Base-by-base conservation (phyloP, 2,797 vertebrate species). In the Sebastiscus tertius region DNA sequence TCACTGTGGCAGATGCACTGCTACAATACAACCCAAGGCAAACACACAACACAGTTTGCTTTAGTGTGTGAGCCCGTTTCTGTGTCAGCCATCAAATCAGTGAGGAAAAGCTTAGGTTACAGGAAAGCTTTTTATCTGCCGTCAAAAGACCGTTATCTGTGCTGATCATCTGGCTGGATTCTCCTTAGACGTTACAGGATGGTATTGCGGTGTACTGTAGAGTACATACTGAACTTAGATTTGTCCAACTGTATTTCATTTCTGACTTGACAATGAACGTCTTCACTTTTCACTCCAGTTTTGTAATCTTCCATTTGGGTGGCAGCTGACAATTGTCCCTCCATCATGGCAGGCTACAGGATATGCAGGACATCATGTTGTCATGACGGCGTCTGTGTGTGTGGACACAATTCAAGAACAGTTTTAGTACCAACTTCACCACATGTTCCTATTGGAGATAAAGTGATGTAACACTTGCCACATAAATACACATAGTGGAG, bases 291-390 rank as follows among this genome's bases (percentile, higher is more conserved):
- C 62, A 58, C 29, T 86, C 29, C 26, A 14, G 29, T 55, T 84
- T 75, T 79, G 10, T 79, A 54, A 73, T 83, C 33, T 65, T 24
- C 65, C 67, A 80, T 86, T 83, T 87, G 77, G 81, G 65, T 52
- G 58, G 66, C 89, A 92, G 92, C 90, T 90, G 88, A 88, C 82
- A 86, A 86, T 84, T 88, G 81, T 87, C 59, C 72, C 65, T 80
- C 49, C 69, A 73, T 75, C 62, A 54, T 59, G 71, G 75, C 80
- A 84, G 59, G 16, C 58, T 74, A 54, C 75, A 80, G 65, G 56
- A 69, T 26, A 70, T 54, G 29, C 61, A 75, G 55, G 75, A 81
- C 82, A 79, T 82, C 33, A 64, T 67, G 80, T 80, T 73, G 60
- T 84, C 67, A 76, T 60, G 61, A 81, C 12, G 52, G 26, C 16